These are phyloP conservation scores for Holothuria leucospilota DNA, from an alignment of 53 echinoderm and acorn worm genomes.

Conservation along the genomic window DNA sequence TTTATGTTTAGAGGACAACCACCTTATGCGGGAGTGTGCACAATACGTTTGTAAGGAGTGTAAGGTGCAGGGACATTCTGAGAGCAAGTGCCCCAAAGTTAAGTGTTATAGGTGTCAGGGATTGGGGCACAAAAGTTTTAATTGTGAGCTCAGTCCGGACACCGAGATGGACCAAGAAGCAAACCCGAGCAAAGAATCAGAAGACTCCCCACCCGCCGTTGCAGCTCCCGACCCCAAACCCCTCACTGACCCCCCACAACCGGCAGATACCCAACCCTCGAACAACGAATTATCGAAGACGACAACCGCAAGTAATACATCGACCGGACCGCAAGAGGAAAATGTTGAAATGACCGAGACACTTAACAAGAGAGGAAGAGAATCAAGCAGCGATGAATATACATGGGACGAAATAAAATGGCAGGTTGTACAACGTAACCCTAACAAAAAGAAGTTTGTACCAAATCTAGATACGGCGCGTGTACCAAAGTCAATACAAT, in stretches of 20 bases:
- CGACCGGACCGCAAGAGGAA: too few relatives aligned
- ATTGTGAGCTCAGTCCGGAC: background rate
- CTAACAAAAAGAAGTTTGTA: conserved; percentile 14
- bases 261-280: too few relatives aligned
- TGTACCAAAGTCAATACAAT: background rate
- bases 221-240: background rate
- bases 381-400: background rate
- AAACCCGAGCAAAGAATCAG: background rate
- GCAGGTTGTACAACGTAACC: background rate
- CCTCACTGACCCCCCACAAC: background rate
- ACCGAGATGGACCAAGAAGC: background rate
- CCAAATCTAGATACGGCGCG: background rate
- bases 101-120: background rate
- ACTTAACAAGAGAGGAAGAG: background rate
- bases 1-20: conserved; percentile 2
- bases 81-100: background rate
- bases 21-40: background rate
- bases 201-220: too few relatives aligned
- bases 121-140: conserved; percentile 13
- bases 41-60: background rate
- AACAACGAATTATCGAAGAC: too few relatives aligned
- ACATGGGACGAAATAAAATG: background rate
- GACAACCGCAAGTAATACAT: too few relatives aligned
- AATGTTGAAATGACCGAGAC: too few relatives aligned
- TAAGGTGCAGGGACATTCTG: background rate